Evolutionary conservation across 2,113 vertebrate species (phyloP).

Genomic region (Clinocottus analis): DNA sequence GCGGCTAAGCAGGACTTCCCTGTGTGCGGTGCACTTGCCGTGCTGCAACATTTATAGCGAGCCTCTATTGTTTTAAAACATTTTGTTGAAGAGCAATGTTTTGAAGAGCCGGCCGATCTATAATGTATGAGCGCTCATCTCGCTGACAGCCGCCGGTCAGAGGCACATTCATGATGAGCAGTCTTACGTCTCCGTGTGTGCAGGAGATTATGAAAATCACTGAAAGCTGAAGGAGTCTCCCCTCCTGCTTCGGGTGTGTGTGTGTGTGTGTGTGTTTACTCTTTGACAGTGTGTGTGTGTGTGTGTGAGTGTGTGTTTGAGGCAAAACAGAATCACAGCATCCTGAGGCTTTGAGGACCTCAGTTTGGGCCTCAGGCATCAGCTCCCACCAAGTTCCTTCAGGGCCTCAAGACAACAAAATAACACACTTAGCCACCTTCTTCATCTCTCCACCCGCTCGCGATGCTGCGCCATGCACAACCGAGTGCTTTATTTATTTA

Average conservation of each 20-base stretch:
- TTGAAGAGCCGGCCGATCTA: constrained; percentile 61
- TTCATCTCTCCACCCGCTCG: constrained; percentile 47
- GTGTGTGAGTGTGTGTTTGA: constrained; percentile 23
- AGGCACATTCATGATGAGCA: constrained; percentile 68
- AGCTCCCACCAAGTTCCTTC: constrained; percentile 57
- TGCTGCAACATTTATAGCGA: constrained; percentile 59
- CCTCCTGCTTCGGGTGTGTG: too few relatives aligned
- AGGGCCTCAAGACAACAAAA: constrained; percentile 63
- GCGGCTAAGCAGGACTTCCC: constrained; percentile 40
- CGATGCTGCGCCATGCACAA: constrained; percentile 54
- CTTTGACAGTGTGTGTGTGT: neutral
- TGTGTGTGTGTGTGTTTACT: constrained; percentile 22
- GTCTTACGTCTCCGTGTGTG: constrained; percentile 31
- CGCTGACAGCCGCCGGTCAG: constrained; percentile 67
- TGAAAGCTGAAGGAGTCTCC: constrained; percentile 2
- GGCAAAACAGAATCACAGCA: constrained; percentile 44
- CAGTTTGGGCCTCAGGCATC: constrained; percentile 68
- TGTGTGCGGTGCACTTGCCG: constrained; percentile 19
- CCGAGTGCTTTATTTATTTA: constrained; percentile 66
- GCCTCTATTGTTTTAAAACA: constrained; percentile 66
- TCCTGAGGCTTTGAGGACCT: constrained; percentile 56
- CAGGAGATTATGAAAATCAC: constrained; percentile 10
- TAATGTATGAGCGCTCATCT: constrained; percentile 68
- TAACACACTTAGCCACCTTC: constrained; percentile 50
- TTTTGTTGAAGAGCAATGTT: constrained; percentile 69